Conservation (phyloP, 2,113 vertebrate genomes). For the Menidia beryllina region DNA sequence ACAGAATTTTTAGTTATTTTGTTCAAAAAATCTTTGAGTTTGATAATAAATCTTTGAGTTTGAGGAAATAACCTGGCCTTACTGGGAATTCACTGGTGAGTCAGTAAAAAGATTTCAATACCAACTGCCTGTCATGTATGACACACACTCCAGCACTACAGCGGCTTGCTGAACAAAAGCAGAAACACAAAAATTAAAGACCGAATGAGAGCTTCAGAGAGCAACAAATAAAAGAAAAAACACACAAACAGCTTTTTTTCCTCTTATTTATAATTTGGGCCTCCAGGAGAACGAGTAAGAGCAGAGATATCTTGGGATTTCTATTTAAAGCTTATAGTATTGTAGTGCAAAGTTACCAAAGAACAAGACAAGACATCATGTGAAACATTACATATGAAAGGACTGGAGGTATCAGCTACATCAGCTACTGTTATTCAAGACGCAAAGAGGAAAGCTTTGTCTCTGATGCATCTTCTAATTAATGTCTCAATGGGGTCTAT, state of each 20-base stretch:
- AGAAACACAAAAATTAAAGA: constrained; percentile 32
- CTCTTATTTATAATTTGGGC: constrained; percentile 29
- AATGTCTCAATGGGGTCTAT: constrained; percentile 54
- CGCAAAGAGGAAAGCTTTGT: constrained; percentile 19
- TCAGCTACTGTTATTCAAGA: constrained; percentile 39
- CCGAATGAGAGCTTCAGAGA: no score
- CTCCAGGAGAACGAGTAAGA: constrained; percentile 15
- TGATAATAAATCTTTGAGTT: no score
- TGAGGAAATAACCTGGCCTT: no score
- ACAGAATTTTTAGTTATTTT: no score
- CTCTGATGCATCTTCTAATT: constrained; percentile 58
- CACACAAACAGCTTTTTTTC: no score
- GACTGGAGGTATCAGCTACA: constrained; percentile 31
- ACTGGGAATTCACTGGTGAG: no score
- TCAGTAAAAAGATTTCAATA: no score
- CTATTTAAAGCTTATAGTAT: constrained; percentile 26
- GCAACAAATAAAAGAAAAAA: no score
- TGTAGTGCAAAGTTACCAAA: background rate
- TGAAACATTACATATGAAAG: constrained; percentile 10
- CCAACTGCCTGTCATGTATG: no score
- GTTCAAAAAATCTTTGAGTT: no score
- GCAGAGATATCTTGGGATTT: constrained; percentile 18
- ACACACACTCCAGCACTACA: no score
- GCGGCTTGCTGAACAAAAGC: no score
- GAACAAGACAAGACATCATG: constrained; percentile 3